phyloP scores from a whole-genome alignment of 2,113 vertebrate species.

The Pao palembangensis region DNA sequence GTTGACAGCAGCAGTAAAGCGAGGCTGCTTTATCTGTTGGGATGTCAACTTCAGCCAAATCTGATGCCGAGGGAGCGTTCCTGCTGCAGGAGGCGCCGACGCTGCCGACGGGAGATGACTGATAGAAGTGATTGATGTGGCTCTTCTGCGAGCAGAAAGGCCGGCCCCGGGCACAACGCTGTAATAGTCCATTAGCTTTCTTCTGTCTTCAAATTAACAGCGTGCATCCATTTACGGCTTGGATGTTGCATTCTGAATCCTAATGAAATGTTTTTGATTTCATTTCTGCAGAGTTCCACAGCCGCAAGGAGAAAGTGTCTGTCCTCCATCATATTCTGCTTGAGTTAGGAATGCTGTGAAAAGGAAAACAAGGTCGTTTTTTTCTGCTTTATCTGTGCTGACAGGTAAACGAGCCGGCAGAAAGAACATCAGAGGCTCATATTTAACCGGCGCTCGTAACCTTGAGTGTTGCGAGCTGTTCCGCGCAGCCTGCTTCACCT shows the following conservation, averaged over 20 bases:
- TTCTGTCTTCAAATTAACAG: constrained; percentile 65
- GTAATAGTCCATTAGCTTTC: constrained; percentile 69
- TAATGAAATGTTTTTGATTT: constrained; percentile 68
- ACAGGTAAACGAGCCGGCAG: constrained; percentile 21
- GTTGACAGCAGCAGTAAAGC: constrained; percentile 46
- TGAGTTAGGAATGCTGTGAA: constrained; percentile 8
- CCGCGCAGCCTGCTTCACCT: too few relatives aligned
- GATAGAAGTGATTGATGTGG: constrained; percentile 65
- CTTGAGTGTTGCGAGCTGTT: constrained; percentile 26
- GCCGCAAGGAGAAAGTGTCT: constrained; percentile 6
- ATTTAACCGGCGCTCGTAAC: constrained; percentile 35
- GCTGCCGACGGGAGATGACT: constrained; percentile 50
- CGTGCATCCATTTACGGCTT: constrained; percentile 54
- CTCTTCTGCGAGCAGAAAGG: constrained; percentile 44
- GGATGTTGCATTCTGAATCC: constrained; percentile 49
- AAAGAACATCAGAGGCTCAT: constrained; percentile 19
- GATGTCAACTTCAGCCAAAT: constrained; percentile 51
- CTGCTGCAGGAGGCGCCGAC: constrained; percentile 22
- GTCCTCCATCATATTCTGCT: neutral
- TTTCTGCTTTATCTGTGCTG: constrained; percentile 12
- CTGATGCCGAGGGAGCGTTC: constrained; percentile 25
- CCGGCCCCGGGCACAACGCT: constrained; percentile 48
- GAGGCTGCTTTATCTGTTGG: constrained; percentile 56
- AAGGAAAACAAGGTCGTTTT: constrained; percentile 32
- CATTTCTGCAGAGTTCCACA: constrained; percentile 34